Percentiles rank a stretch among this genome's conserved stretches.
Evolutionary conservation across 2,888 invertebrate species (phyloP).

Genomic region (Acronicta alni): DNA sequence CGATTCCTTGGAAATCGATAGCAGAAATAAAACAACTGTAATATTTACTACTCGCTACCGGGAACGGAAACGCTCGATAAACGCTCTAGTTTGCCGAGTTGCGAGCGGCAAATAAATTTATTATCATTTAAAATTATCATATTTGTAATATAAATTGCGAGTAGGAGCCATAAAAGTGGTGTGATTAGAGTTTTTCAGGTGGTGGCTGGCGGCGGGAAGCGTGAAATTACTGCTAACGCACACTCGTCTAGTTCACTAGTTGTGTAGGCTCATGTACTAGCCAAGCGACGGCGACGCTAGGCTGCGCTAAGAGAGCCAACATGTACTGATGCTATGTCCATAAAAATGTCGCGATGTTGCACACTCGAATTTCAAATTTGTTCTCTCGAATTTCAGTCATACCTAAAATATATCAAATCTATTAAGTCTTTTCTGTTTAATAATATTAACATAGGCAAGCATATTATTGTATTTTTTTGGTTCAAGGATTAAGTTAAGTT

Average conservation of each 20-base stretch:
- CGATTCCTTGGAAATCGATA: conserved; percentile 77
- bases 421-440: no score
- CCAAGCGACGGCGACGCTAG: conserved; percentile 8
- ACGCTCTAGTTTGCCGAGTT: conserved; percentile 70
- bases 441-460: no score
- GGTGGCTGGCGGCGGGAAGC: conserved; percentile 68
- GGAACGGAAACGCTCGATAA: conserved; percentile 82
- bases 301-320: background rate
- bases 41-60: conserved; percentile 61
- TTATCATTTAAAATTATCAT: conserved; percentile 80
- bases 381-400: no score
- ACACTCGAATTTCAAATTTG: no score
- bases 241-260: conserved; percentile 29
- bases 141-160: conserved; percentile 75
- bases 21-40: conserved; percentile 61
- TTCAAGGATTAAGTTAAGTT: no score
- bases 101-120: conserved; percentile 70
- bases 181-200: conserved; percentile 78
- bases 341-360: background rate
- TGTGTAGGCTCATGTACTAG: background rate
- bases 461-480: no score
- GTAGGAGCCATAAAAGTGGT: conserved; percentile 70
- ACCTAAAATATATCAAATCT: background rate
- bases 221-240: conserved; percentile 78
- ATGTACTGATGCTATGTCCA: conserved; percentile 1